A percentile compares a stretch with the other conserved stretches of the same genome.
Conservation (phyloP, 1,140 invertebrate genomes). For the Lepidotrigona ventralis region DNA sequence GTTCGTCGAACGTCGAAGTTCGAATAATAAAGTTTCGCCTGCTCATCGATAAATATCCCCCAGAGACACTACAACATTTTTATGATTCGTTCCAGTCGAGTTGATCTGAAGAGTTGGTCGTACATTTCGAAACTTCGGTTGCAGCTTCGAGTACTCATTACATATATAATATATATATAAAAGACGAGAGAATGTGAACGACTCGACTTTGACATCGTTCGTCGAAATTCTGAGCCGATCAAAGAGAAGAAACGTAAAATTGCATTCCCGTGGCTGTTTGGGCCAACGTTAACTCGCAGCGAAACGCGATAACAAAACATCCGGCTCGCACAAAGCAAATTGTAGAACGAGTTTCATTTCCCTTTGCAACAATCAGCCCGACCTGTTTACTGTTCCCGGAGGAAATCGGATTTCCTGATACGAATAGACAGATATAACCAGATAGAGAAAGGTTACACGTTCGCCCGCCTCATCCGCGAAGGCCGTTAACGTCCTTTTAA, state of each 20-base stretch:
- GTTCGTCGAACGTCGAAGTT: not conserved
- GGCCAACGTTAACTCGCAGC: constrained; percentile 6
- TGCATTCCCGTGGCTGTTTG: not conserved
- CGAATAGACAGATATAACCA: constrained; percentile 45
- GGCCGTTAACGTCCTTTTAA: constrained; percentile 41
- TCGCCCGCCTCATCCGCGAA: constrained; percentile 9
- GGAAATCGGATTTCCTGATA: constrained; percentile 56
- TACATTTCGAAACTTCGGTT: not conserved
- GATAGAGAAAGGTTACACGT: constrained; percentile 41
- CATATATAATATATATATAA: no score
- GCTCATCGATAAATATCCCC: not conserved
- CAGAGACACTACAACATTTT: not conserved
- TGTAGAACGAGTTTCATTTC: constrained; percentile 46
- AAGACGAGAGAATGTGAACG: not conserved
- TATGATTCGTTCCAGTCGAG: not conserved
- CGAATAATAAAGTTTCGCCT: not conserved
- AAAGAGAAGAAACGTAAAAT: constrained; percentile 24
- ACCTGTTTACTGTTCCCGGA: constrained; percentile 52
- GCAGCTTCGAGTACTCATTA: not conserved
- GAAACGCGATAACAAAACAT: constrained; percentile 38
- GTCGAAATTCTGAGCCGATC: not conserved
- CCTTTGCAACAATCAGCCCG: constrained; percentile 46
- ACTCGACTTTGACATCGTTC: not conserved
- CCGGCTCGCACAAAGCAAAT: constrained; percentile 39
- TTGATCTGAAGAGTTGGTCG: not conserved